Conservation (phyloP, 2,113 vertebrate species). For the Vulpes vulpes region DNA sequence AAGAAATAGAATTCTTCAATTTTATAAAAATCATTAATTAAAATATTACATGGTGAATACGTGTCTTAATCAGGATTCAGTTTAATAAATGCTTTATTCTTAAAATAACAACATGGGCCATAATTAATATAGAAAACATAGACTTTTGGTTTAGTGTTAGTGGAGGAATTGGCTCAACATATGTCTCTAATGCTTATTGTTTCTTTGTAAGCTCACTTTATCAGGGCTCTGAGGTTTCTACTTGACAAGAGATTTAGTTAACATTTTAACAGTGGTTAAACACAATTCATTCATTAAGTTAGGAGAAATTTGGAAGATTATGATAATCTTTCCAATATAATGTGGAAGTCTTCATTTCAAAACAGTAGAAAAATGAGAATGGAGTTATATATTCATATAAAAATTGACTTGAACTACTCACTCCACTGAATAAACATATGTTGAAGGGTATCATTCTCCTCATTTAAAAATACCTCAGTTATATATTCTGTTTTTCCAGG, state of each 20-base stretch:
- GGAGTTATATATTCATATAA: background rate
- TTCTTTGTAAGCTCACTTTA: background rate
- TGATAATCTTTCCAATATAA: background rate
- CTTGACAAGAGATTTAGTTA: background rate
- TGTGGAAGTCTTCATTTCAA: background rate
- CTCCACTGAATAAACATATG: background rate
- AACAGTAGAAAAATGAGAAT: background rate
- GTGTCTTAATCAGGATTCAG: background rate
- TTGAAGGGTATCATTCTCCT: background rate
- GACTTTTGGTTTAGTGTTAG: background rate
- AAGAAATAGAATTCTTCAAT: background rate
- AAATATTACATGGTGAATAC: background rate
- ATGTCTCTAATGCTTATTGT: background rate
- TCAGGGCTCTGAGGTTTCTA: background rate
- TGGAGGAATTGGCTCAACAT: background rate
- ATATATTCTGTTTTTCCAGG: background rate
- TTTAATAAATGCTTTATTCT: background rate
- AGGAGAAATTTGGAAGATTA: background rate
- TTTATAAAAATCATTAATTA: constrained; percentile 9
- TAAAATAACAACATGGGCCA: background rate
- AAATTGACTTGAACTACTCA: background rate
- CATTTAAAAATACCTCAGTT: background rate
- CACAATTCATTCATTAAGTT: background rate
- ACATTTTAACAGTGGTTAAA: background rate
- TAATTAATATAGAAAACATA: constrained; percentile 5